Base-by-base conservation (phyloP, 2,888 invertebrate species). In the Prenolepis imparis region DNA sequence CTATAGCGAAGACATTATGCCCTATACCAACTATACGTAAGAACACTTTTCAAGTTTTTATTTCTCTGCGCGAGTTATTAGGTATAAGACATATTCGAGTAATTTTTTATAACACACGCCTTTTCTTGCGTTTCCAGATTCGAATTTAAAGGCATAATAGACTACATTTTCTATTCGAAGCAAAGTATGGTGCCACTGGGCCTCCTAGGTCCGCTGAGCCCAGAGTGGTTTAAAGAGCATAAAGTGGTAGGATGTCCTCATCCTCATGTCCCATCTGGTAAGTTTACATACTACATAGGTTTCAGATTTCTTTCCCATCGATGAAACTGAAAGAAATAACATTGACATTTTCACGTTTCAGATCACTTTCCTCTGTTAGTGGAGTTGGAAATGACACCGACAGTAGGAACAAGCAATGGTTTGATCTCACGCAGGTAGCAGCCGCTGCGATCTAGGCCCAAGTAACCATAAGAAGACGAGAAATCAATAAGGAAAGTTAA, bases 71-170 rank as follows among this genome's bases (percentile, higher is more conserved):
- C 18, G 4, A 12, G 4, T 39, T 24, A 77, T 68, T 81, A 59
- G 18, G 18, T 64, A 15, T 18, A 57, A 6, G 8, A n/a, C n/a
- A 39, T 84, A 64, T 28, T 28, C 9, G 28, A 12, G 75, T 57
- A n/a, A 66, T 9, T 48, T n/a, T n/a, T 48, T 52, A n/a, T 75
- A 59, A 66, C 2, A 66, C 2, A 68, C 11, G 41, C 82, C 84
- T 86, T 89, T 89, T 86, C 88, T 82, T 12, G 0, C 9, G 3
- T 39, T 95, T 96, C 61, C 96, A 98, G 98, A 93, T 99, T 98
- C 95, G 99, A 99, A 95, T 99, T 99, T 96, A 99, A 99, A 95
- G 99, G 99, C 91, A 98, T 99, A 95, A 99, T 99, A 94, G 99
- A 99, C 96, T 99, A 99, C 96, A 99, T 99, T 95, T 99, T 99